Base-by-base conservation (phyloP, 92 coral and sea anemone genomes). In the Isaurus tuberculatus region DNA sequence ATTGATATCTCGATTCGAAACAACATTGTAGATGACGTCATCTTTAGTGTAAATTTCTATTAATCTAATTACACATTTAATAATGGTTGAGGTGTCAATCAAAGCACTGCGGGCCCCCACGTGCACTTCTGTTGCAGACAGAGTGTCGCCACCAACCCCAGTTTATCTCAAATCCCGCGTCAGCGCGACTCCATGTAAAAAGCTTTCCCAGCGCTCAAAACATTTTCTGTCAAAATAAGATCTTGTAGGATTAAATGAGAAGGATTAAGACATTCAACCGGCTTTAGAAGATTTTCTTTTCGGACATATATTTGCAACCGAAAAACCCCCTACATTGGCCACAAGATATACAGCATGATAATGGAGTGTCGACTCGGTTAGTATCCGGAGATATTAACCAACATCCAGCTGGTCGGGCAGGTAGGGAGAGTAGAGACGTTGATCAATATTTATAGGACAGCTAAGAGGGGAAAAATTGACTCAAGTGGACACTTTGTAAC, bases 81-180 rank as follows among this genome's bases (percentile, higher is more conserved):
- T 93, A 91, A 93, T 91, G 85, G 89, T 80, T 43, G 83, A 91
- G 68, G 81, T 89, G 97, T 91, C 97, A 93, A 91, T 93, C 97
- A 93, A 51, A 84, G 74, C 44, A 37, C 79, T 44, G 91, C 79
- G 42, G n/a, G 83, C 78, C 82, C 84, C 75, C 97, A 91, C 94
- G 97, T 93, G 97, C 88, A 89, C 88, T 84, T 73, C 84, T 87
- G 65, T 67, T 75, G 82, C 88, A 93, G 97, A 93, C 97, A 83
- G 9, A n/a, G 55, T 89, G 97, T 93, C 97, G 97, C 97, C 97
- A 88, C 40, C 51, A 40, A 69, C 88, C 75, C 84, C 84, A 92
- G 87, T 88, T 91, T 91, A 93, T 93, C 97, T 78, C 32, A 58
- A 48, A 40, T 73, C 25, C 79, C 42, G 64, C 88, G 97, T 85